phyloP scores from a whole-genome alignment of 2,113 vertebrate genomes.

The Thamnaconus septentrionalis region DNA sequence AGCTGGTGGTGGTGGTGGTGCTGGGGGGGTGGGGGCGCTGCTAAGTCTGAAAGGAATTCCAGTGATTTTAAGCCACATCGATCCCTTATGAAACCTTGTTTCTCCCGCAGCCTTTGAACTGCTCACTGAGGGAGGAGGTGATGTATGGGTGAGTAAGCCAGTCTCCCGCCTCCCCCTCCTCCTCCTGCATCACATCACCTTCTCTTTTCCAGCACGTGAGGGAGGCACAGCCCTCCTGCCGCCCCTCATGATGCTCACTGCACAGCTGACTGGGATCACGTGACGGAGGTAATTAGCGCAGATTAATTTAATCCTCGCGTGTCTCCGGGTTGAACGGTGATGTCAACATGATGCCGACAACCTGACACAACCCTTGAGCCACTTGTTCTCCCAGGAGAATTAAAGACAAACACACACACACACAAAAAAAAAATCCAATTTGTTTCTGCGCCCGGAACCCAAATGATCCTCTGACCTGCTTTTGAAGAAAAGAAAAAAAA shows the following conservation, averaged over 20 bases:
- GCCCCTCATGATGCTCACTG: too few relatives aligned
- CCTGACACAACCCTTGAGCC: slow-evolving; percentile 3
- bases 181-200: neutral
- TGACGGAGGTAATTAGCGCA: slow-evolving; percentile 24
- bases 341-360: neutral
- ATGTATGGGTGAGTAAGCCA: neutral
- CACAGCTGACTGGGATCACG: slow-evolving; percentile 1
- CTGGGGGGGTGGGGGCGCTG: neutral
- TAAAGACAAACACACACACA: too few relatives aligned
- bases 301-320: slow-evolving; percentile 44
- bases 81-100: slow-evolving; percentile 38
- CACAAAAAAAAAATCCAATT: too few relatives aligned
- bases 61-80: slow-evolving; percentile 70
- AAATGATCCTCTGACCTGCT: slow-evolving; percentile 37
- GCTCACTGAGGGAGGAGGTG: slow-evolving; percentile 1
- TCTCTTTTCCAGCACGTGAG: slow-evolving; percentile 36
- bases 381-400: neutral
- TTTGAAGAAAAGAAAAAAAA: neutral
- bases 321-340: slow-evolving; percentile 1
- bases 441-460: neutral
- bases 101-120: slow-evolving; percentile 47
- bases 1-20: too few relatives aligned
- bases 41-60: slow-evolving; percentile 70
- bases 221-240: neutral
- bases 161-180: neutral